Base-by-base conservation (phyloP, 2,113 vertebrate genomes). In the Phylloscopus trochiloides region DNA sequence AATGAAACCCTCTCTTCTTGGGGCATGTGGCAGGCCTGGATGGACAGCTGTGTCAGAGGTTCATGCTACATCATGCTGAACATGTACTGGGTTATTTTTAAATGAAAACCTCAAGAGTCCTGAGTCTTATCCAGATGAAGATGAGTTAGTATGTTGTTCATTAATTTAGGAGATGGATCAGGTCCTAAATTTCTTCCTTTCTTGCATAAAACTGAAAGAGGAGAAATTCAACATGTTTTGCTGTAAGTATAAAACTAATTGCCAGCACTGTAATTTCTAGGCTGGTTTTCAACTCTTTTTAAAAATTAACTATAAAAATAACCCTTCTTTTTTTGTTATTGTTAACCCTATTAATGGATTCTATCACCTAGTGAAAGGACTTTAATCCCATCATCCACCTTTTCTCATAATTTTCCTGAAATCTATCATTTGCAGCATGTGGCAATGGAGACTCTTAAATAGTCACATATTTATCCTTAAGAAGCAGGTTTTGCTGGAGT, bases 401-500 rank as follows among this genome's bases (percentile, higher is more conserved):
- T 72, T 94, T 90, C 80, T 77, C 3, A 3, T 87, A 48, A 52
- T 95, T 90, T 96, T 93, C 58, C 81, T 96, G 95, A 97, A 97
- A 98, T 98, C 95, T 97, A 72, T 96, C 95, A 62, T 95, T 86
- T 97, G 92, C 96, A 91, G 94, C 65, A 57, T 76, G 40, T 92
- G 87, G 94, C 96, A 79, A 77, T 83, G 73, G 79, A 94, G 50
- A 55, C 59, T 80, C 67, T 94, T 81, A 75, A 92, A 68, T 19
- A 85, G 85, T 66, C 62, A 89, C 68, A 90, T 93, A 97, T 96
- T 98, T 98, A 97, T 97, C 96, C 97, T n/a, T 76, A 93, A 97
- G 96, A 97, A 97, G 92, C 92, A 97, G 95, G 71, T 97, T 97
- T 96, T 96, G 47, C 94, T 96, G 89, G 88, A 94, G 89, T 97